Percentiles rank a stretch among this genome's conserved stretches.
Evolutionary conservation across 1,140 invertebrate species (phyloP).

Genomic region (Bombus pyrosoma): DNA sequence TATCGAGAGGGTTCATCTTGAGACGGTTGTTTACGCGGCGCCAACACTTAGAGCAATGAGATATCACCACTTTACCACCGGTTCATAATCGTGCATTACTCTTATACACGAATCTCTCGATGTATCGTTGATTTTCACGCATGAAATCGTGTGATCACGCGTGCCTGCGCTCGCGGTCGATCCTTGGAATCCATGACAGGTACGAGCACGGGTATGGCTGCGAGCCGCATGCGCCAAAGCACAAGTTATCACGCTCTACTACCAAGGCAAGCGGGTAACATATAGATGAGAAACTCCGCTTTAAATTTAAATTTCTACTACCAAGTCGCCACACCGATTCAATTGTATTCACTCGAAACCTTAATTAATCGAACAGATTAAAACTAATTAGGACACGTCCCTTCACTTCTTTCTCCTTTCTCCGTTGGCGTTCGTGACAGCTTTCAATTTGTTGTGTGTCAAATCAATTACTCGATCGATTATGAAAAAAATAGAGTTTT

Average conservation of each 20-base stretch:
- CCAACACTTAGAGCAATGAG: constrained; percentile 34
- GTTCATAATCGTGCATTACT: constrained; percentile 42
- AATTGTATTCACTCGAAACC: constrained; percentile 18
- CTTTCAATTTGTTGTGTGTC: constrained; percentile 11
- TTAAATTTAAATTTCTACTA: constrained; percentile 47
- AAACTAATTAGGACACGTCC: constrained; percentile 18
- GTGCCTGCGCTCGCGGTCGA: constrained; percentile 74
- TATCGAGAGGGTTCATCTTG: constrained; percentile 70
- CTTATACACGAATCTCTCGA: constrained; percentile 40
- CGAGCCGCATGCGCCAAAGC: constrained; percentile 58
- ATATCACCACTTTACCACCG: constrained; percentile 57
- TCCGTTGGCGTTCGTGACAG: background rate
- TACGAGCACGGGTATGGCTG: constrained; percentile 57
- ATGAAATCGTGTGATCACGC: constrained; percentile 70
- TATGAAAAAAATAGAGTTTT: background rate
- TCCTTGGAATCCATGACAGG: constrained; percentile 80
- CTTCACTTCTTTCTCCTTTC: background rate
- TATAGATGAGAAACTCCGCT: constrained; percentile 55
- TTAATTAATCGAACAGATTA: constrained; percentile 11
- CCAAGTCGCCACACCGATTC: background rate
- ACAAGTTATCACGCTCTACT: constrained; percentile 58
- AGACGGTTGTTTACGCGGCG: constrained; percentile 47
- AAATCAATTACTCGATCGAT: constrained; percentile 28
- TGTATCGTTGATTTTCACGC: constrained; percentile 65
- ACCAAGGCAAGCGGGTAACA: constrained; percentile 50